phyloP scores from a whole-genome alignment of 2,888 invertebrate genomes.

The Mythimna albipuncta region DNA sequence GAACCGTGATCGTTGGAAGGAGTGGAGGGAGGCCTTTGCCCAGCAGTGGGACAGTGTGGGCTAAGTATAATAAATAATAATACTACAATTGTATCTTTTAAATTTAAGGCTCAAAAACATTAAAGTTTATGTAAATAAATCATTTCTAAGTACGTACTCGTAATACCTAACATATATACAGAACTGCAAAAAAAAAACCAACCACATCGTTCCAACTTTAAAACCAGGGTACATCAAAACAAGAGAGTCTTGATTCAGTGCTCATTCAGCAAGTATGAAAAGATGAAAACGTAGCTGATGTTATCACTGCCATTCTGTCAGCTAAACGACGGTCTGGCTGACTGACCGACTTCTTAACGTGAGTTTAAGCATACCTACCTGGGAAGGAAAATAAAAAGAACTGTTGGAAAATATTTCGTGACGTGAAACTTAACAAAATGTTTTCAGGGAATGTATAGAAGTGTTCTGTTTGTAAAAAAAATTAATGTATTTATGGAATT shows the following conservation, averaged over 20 bases:
- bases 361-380: conserved; percentile 14
- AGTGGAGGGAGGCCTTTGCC: no score
- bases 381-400: conserved; percentile 8
- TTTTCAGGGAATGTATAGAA: neutral
- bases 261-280: conserved; percentile 63
- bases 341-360: conserved; percentile 63
- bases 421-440: neutral
- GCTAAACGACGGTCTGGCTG: conserved; percentile 48
- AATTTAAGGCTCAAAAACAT: no score
- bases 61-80: no score
- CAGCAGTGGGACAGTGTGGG: no score
- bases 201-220: conserved; percentile 5
- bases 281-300: conserved; percentile 57
- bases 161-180: neutral
- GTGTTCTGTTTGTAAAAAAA: no score
- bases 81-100: no score
- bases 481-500: no score
- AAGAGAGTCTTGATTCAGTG: conserved; percentile 50
- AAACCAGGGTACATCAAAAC: conserved; percentile 11
- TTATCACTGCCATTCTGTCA: conserved; percentile 52
- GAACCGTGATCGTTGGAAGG: no score
- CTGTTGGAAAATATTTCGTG: neutral
- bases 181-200: neutral
- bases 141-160: no score
- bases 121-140: no score